A percentile compares a stretch with the other conserved stretches of the same genome.
Conservation (phyloP, 2,888 invertebrate genomes). For the Sclerodermus sp. region DNA sequence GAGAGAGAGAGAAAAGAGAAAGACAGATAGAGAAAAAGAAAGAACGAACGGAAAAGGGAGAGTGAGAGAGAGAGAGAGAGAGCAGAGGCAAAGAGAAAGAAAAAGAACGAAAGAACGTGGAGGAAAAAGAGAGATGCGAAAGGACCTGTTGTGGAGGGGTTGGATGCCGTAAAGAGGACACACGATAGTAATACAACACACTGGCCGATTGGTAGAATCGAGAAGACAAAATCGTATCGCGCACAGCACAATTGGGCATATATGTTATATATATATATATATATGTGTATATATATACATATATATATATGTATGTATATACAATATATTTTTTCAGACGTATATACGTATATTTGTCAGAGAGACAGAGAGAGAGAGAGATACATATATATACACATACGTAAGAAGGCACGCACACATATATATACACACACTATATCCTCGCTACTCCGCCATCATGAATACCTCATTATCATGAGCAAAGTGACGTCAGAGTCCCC, state of each 20-base stretch:
- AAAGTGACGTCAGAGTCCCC: slow-evolving; percentile 74
- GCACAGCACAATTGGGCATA: slow-evolving; percentile 8
- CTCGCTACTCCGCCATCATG: slow-evolving; percentile 79
- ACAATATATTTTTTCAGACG: background rate
- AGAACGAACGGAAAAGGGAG: background rate
- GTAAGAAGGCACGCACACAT: slow-evolving; percentile 38
- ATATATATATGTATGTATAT: too few relatives aligned
- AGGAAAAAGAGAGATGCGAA: slow-evolving; percentile 1
- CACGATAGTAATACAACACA: background rate
- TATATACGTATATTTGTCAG: too few relatives aligned
- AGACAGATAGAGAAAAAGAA: background rate
- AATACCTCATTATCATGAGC: slow-evolving; percentile 80
- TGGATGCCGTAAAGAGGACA: background rate
- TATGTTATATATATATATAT: slow-evolving; percentile 9
- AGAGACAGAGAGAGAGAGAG: too few relatives aligned
- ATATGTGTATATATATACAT: slow-evolving; percentile 3
- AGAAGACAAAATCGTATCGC: slow-evolving; percentile 19
- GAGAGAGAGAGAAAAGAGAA: background rate
- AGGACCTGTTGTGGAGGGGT: background rate
- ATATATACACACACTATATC: slow-evolving; percentile 23
- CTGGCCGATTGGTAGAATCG: background rate
- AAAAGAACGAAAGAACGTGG: background rate
- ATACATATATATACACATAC: slow-evolving; percentile 45
- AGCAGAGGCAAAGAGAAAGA: background rate
- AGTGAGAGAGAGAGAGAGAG: too few relatives aligned